Evolutionary conservation across 2,888 invertebrate genomes (phyloP).

Genomic region (Euphydryas editha): DNA sequence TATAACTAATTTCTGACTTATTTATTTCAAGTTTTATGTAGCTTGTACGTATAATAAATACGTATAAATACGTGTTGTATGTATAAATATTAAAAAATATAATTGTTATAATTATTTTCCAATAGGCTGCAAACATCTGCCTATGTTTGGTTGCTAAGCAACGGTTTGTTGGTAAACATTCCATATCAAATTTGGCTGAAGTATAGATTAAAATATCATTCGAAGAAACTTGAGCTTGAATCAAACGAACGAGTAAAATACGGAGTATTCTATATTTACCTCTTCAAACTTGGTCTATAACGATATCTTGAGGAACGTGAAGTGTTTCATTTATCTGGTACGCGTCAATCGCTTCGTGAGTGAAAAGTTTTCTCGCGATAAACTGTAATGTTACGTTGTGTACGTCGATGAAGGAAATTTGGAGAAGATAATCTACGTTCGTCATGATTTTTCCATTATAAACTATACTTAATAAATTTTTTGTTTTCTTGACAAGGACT

Average conservation of each 20-base stretch:
- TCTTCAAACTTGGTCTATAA: constrained; percentile 25
- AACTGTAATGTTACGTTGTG: constrained; percentile 51
- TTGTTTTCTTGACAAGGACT: background rate
- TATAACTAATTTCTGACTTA: too few species aligned
- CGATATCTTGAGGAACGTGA: constrained; percentile 43
- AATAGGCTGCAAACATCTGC: too few species aligned
- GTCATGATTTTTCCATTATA: too few species aligned
- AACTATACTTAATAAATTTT: too few species aligned
- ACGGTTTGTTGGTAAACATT: too few species aligned
- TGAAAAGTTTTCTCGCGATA: constrained; percentile 41
- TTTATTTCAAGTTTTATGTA: too few species aligned
- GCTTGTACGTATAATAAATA: too few species aligned
- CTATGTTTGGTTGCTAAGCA: too few species aligned
- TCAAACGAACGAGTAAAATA: constrained; percentile 18
- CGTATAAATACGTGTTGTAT: too few species aligned
- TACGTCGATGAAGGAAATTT: constrained; percentile 36
- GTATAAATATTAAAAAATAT: too few species aligned
- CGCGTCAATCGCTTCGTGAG: constrained; percentile 43
- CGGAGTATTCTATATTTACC: constrained; percentile 24
- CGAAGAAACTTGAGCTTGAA: background rate
- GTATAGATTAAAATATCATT: background rate
- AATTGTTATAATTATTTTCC: too few species aligned
- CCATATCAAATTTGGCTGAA: too few species aligned
- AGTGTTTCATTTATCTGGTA: constrained; percentile 46
- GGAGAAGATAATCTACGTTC: constrained; percentile 38